Base-by-base conservation (phyloP, 2,888 invertebrate species). In the Ornithoptera priamus region DNA sequence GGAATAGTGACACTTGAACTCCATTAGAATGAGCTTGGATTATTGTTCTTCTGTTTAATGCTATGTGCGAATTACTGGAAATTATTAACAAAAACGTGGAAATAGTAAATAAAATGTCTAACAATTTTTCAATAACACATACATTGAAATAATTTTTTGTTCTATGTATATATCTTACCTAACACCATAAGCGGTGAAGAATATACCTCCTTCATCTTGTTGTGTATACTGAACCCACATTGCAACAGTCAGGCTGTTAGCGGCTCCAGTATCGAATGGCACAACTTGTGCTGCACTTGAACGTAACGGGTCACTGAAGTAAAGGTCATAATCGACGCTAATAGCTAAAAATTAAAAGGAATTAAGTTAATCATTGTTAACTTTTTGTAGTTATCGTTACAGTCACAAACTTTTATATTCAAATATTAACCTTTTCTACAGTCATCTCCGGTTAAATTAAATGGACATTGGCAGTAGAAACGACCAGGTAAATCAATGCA, bases 211-310 rank as follows among this genome's bases (percentile, higher is more conserved):
- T 88, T 97, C 98, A 79, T 98, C 98, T 87, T 95, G 95, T 81
- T 96, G 96, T 0, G 97, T 96, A 81, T 97, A 99, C 85, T 98
- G 97, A 0, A 99, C 97, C 99, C 99, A 99, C 95, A 99, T 95
- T 22, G 97, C 98, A 67, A 99, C 94, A 0, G 98, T 98, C 46
- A 99, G 86, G 79, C 97, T 96, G 75, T 95, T 95, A 69, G 95
- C 95, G 20, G 94, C 94, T 5, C 95, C 95, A 18, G 96, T 96
- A 76, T 95, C 95, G 90, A 99, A 98, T 67, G 99, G 99, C 80
- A 99, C 97, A 18, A 97, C 95, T 89, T 99, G 96, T 36, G 98
- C 96, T 6, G 99, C 99, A 77, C 97, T 97, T 72, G 98, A 97
- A 18, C 98, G 95, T 18, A 96, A 93, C 62, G 97, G 95, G 84